phyloP scores from a whole-genome alignment of 2,888 invertebrate genomes.

The Adela reaumurella region DNA sequence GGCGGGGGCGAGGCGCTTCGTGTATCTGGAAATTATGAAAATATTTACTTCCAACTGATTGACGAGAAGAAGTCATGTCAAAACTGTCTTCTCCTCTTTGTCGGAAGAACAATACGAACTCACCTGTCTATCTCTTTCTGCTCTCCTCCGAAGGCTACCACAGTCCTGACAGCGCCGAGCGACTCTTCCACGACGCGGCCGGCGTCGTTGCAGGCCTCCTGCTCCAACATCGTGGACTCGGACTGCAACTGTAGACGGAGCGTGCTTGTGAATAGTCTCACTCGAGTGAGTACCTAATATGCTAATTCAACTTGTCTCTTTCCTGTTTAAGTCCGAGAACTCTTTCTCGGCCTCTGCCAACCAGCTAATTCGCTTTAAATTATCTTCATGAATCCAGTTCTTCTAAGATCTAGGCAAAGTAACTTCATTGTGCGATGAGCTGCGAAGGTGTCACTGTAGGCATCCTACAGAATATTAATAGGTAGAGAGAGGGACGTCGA shows the following conservation, averaged over 20 bases:
- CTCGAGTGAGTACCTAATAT: slow-evolving; percentile 67
- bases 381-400: too few relatives aligned
- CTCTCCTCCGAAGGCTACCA: slow-evolving; percentile 66
- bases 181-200: slow-evolving; percentile 68
- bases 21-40: slow-evolving; percentile 19
- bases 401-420: too few relatives aligned
- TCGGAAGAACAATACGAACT: too few relatives aligned
- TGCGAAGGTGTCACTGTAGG: too few relatives aligned
- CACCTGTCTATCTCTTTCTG: slow-evolving; percentile 57
- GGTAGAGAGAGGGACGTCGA: too few relatives aligned
- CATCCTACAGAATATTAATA: too few relatives aligned
- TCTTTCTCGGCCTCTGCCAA: too few relatives aligned
- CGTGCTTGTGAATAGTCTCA: too few relatives aligned
- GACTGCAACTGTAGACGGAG: slow-evolving; percentile 41
- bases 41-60: neutral
- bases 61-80: neutral
- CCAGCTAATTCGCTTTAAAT: too few relatives aligned
- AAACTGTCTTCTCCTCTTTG: neutral
- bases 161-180: slow-evolving; percentile 61
- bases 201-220: slow-evolving; percentile 62
- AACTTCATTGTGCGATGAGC: too few relatives aligned
- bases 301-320: too few relatives aligned
- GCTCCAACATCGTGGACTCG: slow-evolving; percentile 50
- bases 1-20: slow-evolving; percentile 42
- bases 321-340: too few relatives aligned